Base-by-base conservation (phyloP, 2,113 vertebrate genomes). In the Dasyornis broadbenti region DNA sequence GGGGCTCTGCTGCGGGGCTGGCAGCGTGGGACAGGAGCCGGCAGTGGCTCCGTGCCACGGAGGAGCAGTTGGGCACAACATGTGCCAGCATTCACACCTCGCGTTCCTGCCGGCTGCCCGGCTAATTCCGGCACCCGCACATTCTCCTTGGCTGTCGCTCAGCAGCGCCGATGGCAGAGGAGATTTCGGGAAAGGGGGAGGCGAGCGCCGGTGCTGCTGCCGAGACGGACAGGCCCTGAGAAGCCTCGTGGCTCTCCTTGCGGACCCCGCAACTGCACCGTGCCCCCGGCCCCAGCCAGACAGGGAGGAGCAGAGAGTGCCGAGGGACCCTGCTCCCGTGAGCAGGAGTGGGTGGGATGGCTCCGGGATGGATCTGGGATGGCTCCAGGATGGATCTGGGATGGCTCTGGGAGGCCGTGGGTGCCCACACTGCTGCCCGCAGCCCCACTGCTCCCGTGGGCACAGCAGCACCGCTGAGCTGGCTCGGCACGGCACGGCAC, bases 21-120 rank as follows among this genome's bases (percentile, higher is more conserved):
- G 63, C 2, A 11, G 82, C 0, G 1, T 2, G 9, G 65, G 57
- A 16, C n/a, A 19, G 92, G 86, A 52, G 61, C 24, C 0, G 16
- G 68, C 56, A 10, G 89, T 77, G 87, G 89, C 86, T 57, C 10
- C 0, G 77, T 53, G 82, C 93, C 83, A 72, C 13, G 0, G 50
- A 73, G 68, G 72, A 92, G 86, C 97, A 96, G 91, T 89, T 94
- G 91, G 97, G 79, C 79, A 61, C 31, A 8, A 10, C 63, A 10
- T 66, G 90, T 95, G 95, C 89, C 49, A 2, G 53, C 12, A 0
- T 45, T 94, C 71, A 68, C 95, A 82, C 92, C 88, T 86, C 53
- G 44, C 72, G 40, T n/a, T 86, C 88, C 89, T 15, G 71, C 86
- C 9, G 72, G 59, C 95, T 90, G 88, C 80, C 82, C 8, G 45